These are phyloP conservation scores for Aphelinus certus DNA, from an alignment of 1,140 invertebrate species.

Conservation along the genomic window DNA sequence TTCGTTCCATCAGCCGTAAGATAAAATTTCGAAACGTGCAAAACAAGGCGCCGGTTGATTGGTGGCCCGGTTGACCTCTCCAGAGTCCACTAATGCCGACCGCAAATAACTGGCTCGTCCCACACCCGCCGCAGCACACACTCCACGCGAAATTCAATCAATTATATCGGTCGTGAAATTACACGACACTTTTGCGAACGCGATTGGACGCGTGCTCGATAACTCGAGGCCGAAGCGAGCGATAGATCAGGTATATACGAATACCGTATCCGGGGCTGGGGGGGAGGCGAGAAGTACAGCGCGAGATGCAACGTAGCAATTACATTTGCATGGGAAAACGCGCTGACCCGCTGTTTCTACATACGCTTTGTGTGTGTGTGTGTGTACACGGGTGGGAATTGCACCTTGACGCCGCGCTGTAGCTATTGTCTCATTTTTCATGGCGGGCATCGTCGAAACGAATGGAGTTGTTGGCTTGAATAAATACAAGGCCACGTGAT, in stretches of 20 bases:
- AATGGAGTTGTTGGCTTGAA: no score
- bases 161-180: no score
- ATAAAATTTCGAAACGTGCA: no score
- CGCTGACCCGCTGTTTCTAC: conserved; percentile 6
- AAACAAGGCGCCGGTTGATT: not conserved
- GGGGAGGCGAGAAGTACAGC: not conserved
- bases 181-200: not conserved
- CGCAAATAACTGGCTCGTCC: not conserved
- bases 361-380: conserved; percentile 26
- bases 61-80: no score
- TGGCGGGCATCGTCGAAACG: no score
- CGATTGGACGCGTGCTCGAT: conserved; percentile 41
- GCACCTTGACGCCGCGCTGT: not conserved
- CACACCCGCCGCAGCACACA: no score
- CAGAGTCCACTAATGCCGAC: conserved; percentile 1
- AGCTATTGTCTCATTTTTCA: no score
- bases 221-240: conserved; percentile 33
- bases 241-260: conserved; percentile 39
- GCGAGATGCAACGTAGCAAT: conserved; percentile 47
- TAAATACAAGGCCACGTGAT: no score
- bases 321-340: conserved; percentile 50
- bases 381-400: not conserved
- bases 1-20: no score
- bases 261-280: not conserved
- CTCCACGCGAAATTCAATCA: no score